phyloP scores from a whole-genome alignment of 2,888 invertebrate genomes.

The Craniophora ligustri region DNA sequence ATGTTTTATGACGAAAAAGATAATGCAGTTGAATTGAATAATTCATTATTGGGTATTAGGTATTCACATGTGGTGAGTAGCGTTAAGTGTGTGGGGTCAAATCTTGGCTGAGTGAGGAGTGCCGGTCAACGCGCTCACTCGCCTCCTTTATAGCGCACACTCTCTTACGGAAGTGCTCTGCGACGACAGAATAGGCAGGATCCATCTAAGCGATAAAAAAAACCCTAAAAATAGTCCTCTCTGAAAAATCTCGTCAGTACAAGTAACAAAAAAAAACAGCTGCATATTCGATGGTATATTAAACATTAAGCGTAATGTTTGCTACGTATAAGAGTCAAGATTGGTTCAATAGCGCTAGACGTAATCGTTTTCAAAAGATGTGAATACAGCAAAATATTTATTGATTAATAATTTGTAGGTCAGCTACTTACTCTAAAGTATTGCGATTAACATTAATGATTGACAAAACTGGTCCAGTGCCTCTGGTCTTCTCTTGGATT shows the following conservation, averaged over 20 bases:
- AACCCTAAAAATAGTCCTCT: no score
- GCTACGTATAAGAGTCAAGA: no score
- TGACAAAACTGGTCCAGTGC: not conserved
- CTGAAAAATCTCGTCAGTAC: not conserved
- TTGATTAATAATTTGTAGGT: no score
- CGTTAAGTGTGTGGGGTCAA: conserved; percentile 65
- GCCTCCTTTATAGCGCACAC: conserved; percentile 78
- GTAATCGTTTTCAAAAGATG: no score
- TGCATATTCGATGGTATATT: no score
- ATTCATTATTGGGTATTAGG: conserved; percentile 45
- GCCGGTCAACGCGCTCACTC: conserved; percentile 73
- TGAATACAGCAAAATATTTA: no score
- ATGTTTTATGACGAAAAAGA: conserved; percentile 58
- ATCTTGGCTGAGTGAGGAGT: conserved; percentile 69
- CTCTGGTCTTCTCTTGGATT: not conserved
- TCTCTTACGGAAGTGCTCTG: conserved; percentile 80
- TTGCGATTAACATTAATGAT: not conserved
- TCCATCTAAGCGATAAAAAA: no score
- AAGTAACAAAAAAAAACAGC: not conserved
- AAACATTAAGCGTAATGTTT: no score
- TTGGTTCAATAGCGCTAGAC: no score
- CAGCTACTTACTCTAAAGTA: not conserved
- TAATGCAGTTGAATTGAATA: conserved; percentile 50
- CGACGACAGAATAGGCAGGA: conserved; percentile 61
- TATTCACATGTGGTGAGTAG: conserved; percentile 38